These are phyloP conservation scores for Phataginus tricuspis DNA, from an alignment of 2,797 vertebrate genomes.

Conservation along the genomic window DNA sequence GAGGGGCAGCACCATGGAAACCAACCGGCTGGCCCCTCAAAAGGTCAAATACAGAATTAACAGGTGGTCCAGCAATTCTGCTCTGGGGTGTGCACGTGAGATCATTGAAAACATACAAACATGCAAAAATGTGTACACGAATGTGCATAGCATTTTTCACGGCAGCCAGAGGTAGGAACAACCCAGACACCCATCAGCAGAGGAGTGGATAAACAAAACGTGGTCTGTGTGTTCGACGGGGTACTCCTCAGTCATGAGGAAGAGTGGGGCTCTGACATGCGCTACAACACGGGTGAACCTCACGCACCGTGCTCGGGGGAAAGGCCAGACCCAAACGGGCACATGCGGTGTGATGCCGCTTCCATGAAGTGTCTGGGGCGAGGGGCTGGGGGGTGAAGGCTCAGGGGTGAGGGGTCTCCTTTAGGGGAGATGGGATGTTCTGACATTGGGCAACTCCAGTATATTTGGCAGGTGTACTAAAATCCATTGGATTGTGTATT, in stretches of 20 bases:
- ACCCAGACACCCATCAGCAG: accelerated
- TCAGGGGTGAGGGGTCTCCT: neutral
- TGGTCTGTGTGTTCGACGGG: accelerated
- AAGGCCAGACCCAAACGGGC: too few relatives aligned
- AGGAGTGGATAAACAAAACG: accelerated
- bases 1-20: neutral
- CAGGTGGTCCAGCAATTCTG: neutral
- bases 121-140: too few relatives aligned
- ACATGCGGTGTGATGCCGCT: too few relatives aligned
- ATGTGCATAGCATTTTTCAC: neutral
- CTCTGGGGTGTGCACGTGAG: accelerated
- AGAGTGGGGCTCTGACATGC: accelerated
- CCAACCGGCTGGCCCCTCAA: neutral
- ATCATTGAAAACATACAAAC: neutral
- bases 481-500: neutral
- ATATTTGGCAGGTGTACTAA: neutral
- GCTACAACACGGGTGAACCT: accelerated
- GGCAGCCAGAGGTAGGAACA: neutral
- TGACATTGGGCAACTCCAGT: neutral
- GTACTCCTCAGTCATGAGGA: neutral
- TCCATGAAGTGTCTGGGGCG: too few relatives aligned
- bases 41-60: neutral
- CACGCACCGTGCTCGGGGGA: too few relatives aligned
- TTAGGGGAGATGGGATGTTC: neutral
- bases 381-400: too few relatives aligned